Base-by-base conservation (phyloP, 2,113 vertebrate species). In the Phyllopteryx taeniolatus region DNA sequence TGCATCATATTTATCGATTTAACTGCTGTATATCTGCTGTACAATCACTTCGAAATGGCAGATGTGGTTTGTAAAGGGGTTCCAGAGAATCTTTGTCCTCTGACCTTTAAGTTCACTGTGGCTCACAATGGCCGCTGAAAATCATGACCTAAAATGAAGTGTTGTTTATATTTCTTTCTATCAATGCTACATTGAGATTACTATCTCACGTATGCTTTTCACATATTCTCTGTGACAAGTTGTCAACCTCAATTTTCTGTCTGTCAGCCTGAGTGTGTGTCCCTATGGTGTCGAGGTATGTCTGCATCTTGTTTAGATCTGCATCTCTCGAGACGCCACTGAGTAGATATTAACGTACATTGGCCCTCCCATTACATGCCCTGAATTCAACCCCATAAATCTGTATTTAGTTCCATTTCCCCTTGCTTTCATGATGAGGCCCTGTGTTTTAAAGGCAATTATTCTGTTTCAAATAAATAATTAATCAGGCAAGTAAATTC, bases 401-500 rank as follows among this genome's bases (percentile, higher is more conserved):
- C 91, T 93, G 79, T 93, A 91, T 94, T 94, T 91, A 89, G 88
- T 94, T 94, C 88, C 92, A 94, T 95, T 95, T 95, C 93, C 89
- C 85, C 93, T 91, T 94, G 89, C 91, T 93, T 94, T 94, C 89
- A 88, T 91, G 92, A 93, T 91, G 91, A 92, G 91, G 91, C 92
- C 87, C 91, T 91, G 90, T 94, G 93, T 94, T 97, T 96, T 96
- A 95, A 94, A 95, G 94, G 91, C 94, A 94, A 96, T 97, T 95
- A 95, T 96, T 96, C 94, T 95, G 93, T 93, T 94, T 96, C 93
- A 93, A 95, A 95, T 97, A 95, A 97, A 97, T 96, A 96, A 96
- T 96, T 95, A 95, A 98, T 96, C 94, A 94, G 93, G 92, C 91
- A 93, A 94, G 94, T 96, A 96, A 96, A 98, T 98, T 97, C 90